Percentiles rank a stretch among this genome's conserved stretches.
These are phyloP conservation scores for Lycodopsis pacificus DNA, from an alignment of 2,797 vertebrate genomes.

Conservation along the genomic window DNA sequence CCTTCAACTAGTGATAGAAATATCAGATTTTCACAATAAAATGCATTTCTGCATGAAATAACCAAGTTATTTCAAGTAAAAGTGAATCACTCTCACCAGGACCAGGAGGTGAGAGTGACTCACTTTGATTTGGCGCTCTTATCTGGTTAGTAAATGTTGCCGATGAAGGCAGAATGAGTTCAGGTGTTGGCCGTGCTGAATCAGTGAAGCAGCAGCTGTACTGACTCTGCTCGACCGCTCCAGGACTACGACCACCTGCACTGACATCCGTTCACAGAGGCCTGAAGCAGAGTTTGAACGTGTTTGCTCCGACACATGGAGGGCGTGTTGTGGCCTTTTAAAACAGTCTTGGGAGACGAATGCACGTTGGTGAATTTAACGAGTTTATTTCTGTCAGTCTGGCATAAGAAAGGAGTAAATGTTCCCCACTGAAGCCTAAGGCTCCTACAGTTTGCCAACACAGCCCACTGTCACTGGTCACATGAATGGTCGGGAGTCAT, in stretches of 20 bases:
- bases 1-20: background rate
- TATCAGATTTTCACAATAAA: background rate
- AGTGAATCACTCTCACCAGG: background rate
- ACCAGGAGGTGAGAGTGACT: background rate
- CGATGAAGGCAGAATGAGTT: constrained; percentile 12
- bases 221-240: background rate
- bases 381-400: constrained; percentile 61
- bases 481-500: constrained; percentile 74
- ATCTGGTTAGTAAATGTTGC: constrained; percentile 16
- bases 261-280: background rate
- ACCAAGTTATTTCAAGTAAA: background rate
- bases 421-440: constrained; percentile 34
- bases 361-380: constrained; percentile 35
- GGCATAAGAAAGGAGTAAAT: constrained; percentile 52
- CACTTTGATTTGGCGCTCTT: background rate
- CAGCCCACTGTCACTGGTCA: constrained; percentile 68
- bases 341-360: constrained; percentile 18
- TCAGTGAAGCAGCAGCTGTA: constrained; percentile 10
- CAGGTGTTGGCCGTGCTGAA: constrained; percentile 17
- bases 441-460: constrained; percentile 43
- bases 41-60: background rate
- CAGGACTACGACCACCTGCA: constrained; percentile 10
- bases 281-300: background rate
- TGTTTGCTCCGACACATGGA: constrained; percentile 9
- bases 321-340: background rate